Evolutionary conservation across 2,888 invertebrate genomes (phyloP).

Genomic region (Campoplex nolae): DNA sequence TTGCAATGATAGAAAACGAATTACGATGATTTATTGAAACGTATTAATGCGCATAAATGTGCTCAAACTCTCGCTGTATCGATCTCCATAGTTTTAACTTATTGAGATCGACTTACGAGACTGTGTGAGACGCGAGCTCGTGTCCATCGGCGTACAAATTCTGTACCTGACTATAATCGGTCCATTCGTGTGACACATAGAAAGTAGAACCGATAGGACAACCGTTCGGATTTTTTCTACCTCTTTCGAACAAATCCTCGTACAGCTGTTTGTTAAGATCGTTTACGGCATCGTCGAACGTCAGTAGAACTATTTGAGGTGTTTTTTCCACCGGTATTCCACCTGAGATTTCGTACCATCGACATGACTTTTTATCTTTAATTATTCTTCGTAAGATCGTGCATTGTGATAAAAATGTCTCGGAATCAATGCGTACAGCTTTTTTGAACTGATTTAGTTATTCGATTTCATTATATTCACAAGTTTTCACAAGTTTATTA

Average conservation of each 20-base stretch:
- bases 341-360: slow-evolving; percentile 85
- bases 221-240: slow-evolving; percentile 95
- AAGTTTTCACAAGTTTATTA: background rate
- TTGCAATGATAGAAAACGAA: slow-evolving; percentile 8
- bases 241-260: slow-evolving; percentile 94
- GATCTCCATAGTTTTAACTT: slow-evolving; percentile 55
- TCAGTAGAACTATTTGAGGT: slow-evolving; percentile 96
- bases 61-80: slow-evolving; percentile 59
- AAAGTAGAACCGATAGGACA: slow-evolving; percentile 97
- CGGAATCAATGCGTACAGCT: too few relatives aligned
- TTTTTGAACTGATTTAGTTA: background rate
- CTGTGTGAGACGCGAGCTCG: slow-evolving; percentile 98
- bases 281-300: slow-evolving; percentile 97
- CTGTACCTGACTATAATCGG: slow-evolving; percentile 98
- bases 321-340: slow-evolving; percentile 92
- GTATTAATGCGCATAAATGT: slow-evolving; percentile 29
- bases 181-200: slow-evolving; percentile 99
- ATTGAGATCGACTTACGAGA: slow-evolving; percentile 91
- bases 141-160: slow-evolving; percentile 97
- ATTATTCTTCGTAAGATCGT: slow-evolving; percentile 5
- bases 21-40: background rate
- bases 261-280: slow-evolving; percentile 97
- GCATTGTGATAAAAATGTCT: background rate
- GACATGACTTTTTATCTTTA: background rate
- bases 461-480: background rate